Evolutionary conservation across 2,888 invertebrate genomes (phyloP), one percentile per base, ranked within the genome.

Genomic region (Pimpla rufipes): DNA sequence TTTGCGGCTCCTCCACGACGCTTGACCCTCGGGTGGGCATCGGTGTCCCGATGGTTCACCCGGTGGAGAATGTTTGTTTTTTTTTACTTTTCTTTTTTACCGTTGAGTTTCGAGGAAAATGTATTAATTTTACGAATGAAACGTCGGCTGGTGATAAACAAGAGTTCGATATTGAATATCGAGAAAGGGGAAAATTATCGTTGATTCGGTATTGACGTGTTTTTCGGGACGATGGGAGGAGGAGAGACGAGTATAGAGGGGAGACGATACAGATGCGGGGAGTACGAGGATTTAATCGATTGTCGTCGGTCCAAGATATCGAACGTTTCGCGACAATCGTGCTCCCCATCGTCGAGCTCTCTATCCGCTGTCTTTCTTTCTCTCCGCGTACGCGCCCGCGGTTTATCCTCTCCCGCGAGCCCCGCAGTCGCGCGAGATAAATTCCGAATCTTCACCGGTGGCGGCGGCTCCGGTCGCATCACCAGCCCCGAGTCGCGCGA

Each of bases 231-330:
- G 16, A 29, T 29, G 11, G 5, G 13, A n/a, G 13, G n/a, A n/a
- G n/a, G n/a, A n/a, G n/a, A n/a, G n/a, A n/a, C n/a, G n/a, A n/a
- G 13, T n/a, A 21, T 29, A 55, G 23, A 37, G 16, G 8, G n/a
- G n/a, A 16, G 4, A 76, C 42, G 52, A 79, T 29, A 23, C 42
- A 66, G 64, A n/a, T n/a, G n/a, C n/a, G n/a, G n/a, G n/a, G n/a
- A n/a, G n/a, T 67, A 71, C 42, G 67, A 77, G 71, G 77, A 83
- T 79, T 64, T 79, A 83, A 83, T 83, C 79, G 82, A 83, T 83
- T 79, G 37, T 79, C 75, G 70, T 70, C 74, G 75, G 82, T 40
- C 62, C 55, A 64, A 37, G 75, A 70, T 75, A 82, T 82, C 79
- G 57, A 55, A 74, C 75, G 35, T 7, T 40, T 13, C 70, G 10